Conservation (phyloP, 2,113 vertebrate genomes). For the Atherinomorus stipes region DNA sequence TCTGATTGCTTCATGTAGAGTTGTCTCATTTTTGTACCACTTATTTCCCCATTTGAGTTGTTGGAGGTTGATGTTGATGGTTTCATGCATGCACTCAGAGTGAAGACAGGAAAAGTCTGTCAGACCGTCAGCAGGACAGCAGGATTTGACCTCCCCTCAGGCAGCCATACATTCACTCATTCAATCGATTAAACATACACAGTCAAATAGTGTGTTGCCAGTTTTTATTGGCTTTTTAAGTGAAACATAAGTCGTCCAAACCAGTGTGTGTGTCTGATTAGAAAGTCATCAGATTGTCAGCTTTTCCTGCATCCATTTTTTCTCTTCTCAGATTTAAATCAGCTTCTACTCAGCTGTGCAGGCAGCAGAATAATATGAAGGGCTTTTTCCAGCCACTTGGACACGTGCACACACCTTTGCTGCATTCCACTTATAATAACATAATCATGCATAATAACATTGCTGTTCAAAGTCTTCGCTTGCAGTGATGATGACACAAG, state of each 20-base stretch:
- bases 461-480: constrained; percentile 48
- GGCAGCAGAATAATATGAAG: constrained; percentile 56
- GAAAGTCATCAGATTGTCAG: not conserved
- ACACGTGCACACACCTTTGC: constrained; percentile 33
- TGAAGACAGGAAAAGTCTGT: not conserved
- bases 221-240: not conserved
- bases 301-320: not conserved
- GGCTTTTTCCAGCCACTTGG: constrained; percentile 41
- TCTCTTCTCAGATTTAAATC: constrained; percentile 30
- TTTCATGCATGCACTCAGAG: not conserved
- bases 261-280: not conserved
- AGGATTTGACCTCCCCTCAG: not conserved
- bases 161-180: not conserved
- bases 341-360: constrained; percentile 12
- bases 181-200: not conserved
- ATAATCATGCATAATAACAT: too few species aligned
- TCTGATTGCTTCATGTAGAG: not conserved
- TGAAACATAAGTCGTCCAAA: not conserved
- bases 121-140: not conserved
- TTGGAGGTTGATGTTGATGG: not conserved
- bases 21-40: not conserved
- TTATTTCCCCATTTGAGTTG: not conserved
- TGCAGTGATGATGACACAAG: constrained; percentile 20
- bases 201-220: not conserved
- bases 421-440: too few species aligned